A percentile compares a stretch with the other conserved stretches of the same genome.
phyloP scores from a whole-genome alignment of 1,140 invertebrate genomes.

The Drosophila sechellia region DNA sequence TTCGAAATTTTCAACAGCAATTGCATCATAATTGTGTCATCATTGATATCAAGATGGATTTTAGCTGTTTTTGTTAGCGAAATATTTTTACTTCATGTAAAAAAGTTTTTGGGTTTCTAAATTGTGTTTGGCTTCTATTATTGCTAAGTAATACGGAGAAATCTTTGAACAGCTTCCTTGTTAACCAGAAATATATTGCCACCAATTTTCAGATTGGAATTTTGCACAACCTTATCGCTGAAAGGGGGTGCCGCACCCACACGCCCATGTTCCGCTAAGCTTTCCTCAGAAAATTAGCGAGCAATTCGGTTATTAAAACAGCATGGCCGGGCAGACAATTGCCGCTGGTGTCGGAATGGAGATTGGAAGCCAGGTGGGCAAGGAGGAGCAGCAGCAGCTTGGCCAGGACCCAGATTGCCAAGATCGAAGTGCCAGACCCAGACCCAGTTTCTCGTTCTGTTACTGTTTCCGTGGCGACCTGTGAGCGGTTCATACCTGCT shows the following conservation, averaged over 20 bases:
- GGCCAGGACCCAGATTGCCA: conserved; percentile 54
- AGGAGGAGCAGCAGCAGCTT: neutral
- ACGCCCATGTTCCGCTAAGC: conserved; percentile 33
- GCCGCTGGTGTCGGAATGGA: conserved; percentile 37
- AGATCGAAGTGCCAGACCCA: conserved; percentile 44
- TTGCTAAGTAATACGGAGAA: neutral
- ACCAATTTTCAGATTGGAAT: neutral
- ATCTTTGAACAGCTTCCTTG: neutral
- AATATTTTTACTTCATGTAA: too few species aligned
- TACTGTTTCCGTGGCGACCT: conserved; percentile 13
- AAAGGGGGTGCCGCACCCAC: conserved; percentile 34
- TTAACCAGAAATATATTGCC: neutral
- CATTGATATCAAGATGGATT: too few species aligned
- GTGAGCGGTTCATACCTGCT: conserved; percentile 56
- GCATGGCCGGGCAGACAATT: conserved; percentile 31
- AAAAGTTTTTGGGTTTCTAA: neutral
- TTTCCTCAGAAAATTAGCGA: conserved; percentile 64
- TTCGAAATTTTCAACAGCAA: neutral
- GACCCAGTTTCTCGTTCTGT: conserved; percentile 67
- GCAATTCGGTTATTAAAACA: conserved; percentile 79
- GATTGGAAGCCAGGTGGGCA: conserved; percentile 7
- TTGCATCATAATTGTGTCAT: neutral
- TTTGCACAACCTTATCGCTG: conserved; percentile 32
- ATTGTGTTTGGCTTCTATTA: neutral
- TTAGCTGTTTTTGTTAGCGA: too few species aligned